phyloP scores from a whole-genome alignment of 2,797 vertebrate genomes.

The Notamacropus eugenii region DNA sequence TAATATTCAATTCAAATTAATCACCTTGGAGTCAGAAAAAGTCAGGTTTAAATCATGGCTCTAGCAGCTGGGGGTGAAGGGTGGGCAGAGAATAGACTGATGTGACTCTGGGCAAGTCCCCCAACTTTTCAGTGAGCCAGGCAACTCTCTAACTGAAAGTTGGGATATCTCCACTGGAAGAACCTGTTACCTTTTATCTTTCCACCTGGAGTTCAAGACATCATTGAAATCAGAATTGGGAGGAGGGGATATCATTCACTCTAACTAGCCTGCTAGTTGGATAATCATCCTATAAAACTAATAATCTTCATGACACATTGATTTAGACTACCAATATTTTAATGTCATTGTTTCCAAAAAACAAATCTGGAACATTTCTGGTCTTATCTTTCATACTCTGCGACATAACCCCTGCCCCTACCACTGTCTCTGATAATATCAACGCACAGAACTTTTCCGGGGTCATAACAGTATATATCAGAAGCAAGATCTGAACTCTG shows the following conservation, averaged over 20 bases:
- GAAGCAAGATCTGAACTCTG: not conserved
- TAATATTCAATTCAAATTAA: not conserved
- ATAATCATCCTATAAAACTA: not conserved
- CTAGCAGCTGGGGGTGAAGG: not conserved
- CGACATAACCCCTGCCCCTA: not conserved
- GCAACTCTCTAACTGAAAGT: not conserved
- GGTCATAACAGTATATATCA: not conserved
- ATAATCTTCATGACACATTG: not conserved
- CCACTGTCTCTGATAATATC: not conserved
- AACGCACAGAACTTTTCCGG: not conserved
- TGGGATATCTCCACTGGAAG: not conserved
- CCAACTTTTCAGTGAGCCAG: not conserved
- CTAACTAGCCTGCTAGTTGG: not conserved
- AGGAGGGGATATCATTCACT: not conserved
- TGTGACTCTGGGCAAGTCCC: not conserved
- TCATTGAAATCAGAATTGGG: not conserved
- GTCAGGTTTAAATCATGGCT: not conserved
- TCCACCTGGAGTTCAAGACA: not conserved
- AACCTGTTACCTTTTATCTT: not conserved
- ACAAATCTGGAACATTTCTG: not conserved
- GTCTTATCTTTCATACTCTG: not conserved
- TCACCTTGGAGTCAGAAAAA: not conserved
- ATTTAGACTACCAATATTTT: not conserved
- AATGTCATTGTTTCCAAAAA: not conserved
- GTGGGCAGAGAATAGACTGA: not conserved